A percentile compares a stretch with the other conserved stretches of the same genome.
These are phyloP conservation scores for Cerceris ruficornis DNA, from an alignment of 2,888 invertebrate genomes.

Conservation along the genomic window DNA sequence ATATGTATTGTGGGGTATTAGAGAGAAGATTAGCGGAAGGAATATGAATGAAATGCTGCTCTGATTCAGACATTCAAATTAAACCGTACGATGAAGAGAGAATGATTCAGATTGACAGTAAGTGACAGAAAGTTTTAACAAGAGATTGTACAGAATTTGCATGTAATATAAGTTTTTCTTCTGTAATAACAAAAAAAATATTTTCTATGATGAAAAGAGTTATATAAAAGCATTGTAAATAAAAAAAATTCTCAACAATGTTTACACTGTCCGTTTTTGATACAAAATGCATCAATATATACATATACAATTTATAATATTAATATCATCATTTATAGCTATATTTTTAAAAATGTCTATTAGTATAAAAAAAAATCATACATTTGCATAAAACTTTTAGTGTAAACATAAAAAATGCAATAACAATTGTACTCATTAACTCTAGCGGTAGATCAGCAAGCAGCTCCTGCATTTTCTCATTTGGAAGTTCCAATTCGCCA, in stretches of 20 bases:
- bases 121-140: no score
- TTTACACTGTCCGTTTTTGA: conserved; percentile 23
- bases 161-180: background rate
- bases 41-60: no score
- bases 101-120: no score
- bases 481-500: conserved; percentile 74
- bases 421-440: conserved; percentile 66
- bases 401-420: conserved; percentile 19
- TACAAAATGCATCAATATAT: background rate
- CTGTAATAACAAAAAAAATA: background rate
- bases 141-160: no score
- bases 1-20: background rate
- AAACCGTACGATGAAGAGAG: no score
- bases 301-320: background rate
- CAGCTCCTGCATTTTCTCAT: conserved; percentile 70
- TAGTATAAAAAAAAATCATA: background rate
- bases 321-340: background rate
- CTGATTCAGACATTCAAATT: no score
- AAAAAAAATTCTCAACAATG: conserved; percentile 2
- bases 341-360: background rate
- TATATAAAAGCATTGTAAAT: background rate
- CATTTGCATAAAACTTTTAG: conserved; percentile 26
- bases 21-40: no score
- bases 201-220: background rate
- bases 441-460: conserved; percentile 69